Base-by-base conservation (phyloP, 2,888 invertebrate species). In the Nemapogon koenigi region DNA sequence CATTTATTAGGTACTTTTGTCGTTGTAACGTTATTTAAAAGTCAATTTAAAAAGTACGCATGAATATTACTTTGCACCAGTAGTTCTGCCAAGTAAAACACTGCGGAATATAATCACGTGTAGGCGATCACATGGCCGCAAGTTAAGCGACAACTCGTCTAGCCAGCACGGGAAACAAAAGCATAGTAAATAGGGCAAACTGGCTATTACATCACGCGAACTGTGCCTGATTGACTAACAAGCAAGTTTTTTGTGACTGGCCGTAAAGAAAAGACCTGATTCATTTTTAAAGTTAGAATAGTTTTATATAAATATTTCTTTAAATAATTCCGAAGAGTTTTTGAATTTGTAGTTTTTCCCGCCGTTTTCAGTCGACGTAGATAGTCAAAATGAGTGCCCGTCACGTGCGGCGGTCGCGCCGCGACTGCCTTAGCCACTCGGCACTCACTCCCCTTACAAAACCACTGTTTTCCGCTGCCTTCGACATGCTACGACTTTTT, bases 121-220 rank as follows among this genome's bases (percentile, higher is more conserved):
- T n/a, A n/a, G n/a, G n/a, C n/a, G n/a, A n/a, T n/a, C n/a, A n/a
- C n/a, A n/a, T n/a, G n/a, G n/a, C n/a, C n/a, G n/a, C n/a, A n/a
- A n/a, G n/a, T n/a, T n/a, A n/a, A n/a, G n/a, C n/a, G n/a, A n/a
- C n/a, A n/a, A n/a, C n/a, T n/a, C n/a, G n/a, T n/a, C n/a, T n/a
- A n/a, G n/a, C n/a, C n/a, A n/a, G n/a, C n/a, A n/a, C n/a, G n/a
- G 46, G 51, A 56, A 64, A 62, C 59, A 62, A 66, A 62, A 56
- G 53, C 55, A 61, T 63, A 57, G 55, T 57, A 62, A 62, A 62
- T 60, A 46, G 59, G 57, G 51, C 58, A 55, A 61, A 62, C 53
- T 52, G 52, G 56, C n/a, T n/a, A n/a, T 63, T 62, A 62, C 57
- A 61, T 59, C 61, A 64, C 60, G 52, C 52, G 49, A 53, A 19